Evolutionary conservation across 2,797 vertebrate species (phyloP).

Genomic region (Botia kubotai): DNA sequence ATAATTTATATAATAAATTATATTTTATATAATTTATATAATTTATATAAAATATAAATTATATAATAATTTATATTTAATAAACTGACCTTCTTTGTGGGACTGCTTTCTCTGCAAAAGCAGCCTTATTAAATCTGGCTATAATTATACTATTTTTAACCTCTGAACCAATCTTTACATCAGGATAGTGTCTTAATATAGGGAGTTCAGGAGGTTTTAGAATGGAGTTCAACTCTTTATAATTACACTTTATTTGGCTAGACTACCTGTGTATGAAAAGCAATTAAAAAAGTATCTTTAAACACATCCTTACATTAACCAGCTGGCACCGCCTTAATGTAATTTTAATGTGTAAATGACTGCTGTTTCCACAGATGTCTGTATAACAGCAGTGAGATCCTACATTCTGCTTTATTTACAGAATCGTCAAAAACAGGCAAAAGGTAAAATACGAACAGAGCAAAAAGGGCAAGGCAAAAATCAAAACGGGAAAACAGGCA

Average conservation of each 20-base stretch:
- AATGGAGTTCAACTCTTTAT: not conserved
- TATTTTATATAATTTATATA: too few species aligned
- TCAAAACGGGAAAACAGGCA: too few species aligned
- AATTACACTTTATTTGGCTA: not conserved
- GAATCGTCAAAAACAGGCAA: too few species aligned
- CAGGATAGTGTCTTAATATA: not conserved
- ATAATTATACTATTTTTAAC: not conserved
- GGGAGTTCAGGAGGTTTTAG: not conserved
- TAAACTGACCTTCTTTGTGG: not conserved
- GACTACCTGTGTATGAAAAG: not conserved
- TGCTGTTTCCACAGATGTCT: constrained; percentile 22
- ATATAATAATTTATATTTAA: too few species aligned
- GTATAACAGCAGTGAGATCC: not conserved
- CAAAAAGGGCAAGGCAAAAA: too few species aligned
- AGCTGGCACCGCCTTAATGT: constrained; percentile 6
- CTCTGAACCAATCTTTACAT: too few species aligned
- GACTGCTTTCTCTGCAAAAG: not conserved
- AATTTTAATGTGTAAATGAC: constrained; percentile 29
- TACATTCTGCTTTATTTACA: too few species aligned
- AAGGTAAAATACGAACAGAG: too few species aligned
- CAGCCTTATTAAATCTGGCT: not conserved
- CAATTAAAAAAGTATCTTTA: too few species aligned
- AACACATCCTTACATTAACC: not conserved
- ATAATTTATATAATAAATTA: too few species aligned
- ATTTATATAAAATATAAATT: too few species aligned